Evolutionary conservation across 2,888 invertebrate species (phyloP).

Genomic region (Hyalella azteca): DNA sequence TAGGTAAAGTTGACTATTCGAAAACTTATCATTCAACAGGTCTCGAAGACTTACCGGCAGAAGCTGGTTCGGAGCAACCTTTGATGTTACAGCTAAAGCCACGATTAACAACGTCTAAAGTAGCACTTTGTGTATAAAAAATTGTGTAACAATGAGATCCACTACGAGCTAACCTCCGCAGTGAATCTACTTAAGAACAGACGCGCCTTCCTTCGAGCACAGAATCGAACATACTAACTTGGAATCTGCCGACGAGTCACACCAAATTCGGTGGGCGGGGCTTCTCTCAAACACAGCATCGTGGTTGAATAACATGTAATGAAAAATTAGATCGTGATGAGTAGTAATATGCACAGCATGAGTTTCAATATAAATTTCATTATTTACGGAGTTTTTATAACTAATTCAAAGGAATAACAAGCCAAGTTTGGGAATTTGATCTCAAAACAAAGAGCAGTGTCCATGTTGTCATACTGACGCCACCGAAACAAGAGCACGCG

Average conservation of each 20-base stretch:
- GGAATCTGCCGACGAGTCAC: background rate
- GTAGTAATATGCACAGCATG: too few relatives aligned
- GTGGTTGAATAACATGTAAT: background rate
- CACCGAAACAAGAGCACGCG: conserved; percentile 56
- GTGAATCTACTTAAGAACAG: conserved; percentile 15
- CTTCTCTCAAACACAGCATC: background rate
- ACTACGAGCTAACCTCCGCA: conserved; percentile 7
- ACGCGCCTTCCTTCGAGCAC: conserved; percentile 15
- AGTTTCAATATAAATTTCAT: too few relatives aligned
- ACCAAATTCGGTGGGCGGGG: conserved; percentile 29
- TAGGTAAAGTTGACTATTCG: too few relatives aligned
- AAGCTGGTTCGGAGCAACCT: background rate
- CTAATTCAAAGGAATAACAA: too few relatives aligned
- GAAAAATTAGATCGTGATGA: too few relatives aligned
- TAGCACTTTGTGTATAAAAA: background rate
- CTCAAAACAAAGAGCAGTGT: conserved; percentile 26
- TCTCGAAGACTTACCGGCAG: background rate
- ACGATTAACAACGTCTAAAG: background rate
- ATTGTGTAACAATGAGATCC: background rate
- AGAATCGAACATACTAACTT: background rate
- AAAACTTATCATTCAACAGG: conserved; percentile 20
- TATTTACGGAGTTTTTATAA: too few relatives aligned
- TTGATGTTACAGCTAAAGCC: background rate
- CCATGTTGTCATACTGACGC: conserved; percentile 45
- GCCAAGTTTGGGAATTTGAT: background rate